phyloP scores from a whole-genome alignment of 2,888 invertebrate genomes.

The Mimumesa dahlbomi region DNA sequence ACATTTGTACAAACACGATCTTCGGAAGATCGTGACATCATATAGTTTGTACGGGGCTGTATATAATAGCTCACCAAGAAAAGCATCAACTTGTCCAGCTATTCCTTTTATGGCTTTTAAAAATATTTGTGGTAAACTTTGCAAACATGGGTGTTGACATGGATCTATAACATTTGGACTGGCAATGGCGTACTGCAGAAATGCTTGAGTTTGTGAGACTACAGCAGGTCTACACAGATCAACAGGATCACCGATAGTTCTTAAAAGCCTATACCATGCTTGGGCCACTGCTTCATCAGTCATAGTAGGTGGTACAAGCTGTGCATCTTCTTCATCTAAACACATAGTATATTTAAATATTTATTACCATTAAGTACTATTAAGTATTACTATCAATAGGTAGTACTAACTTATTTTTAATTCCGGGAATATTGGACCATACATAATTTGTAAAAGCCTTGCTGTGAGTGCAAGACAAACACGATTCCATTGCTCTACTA shows the following conservation, averaged over 20 bases:
- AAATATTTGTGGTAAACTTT: conserved; percentile 93
- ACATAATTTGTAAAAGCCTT: conserved; percentile 91
- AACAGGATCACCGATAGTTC: conserved; percentile 96
- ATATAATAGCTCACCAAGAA: conserved; percentile 87
- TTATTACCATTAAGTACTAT: background rate
- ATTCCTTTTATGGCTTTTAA: conserved; percentile 96
- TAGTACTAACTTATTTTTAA: conserved; percentile 87
- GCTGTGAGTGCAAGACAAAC: conserved; percentile 95
- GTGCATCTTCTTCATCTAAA: conserved; percentile 91
- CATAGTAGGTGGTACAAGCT: conserved; percentile 92
- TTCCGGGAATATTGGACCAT: conserved; percentile 91
- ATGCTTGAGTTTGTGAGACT: conserved; percentile 86
- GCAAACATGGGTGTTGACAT: conserved; percentile 93
- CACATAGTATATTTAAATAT: too few relatives aligned
- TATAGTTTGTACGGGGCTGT: background rate
- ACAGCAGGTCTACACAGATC: conserved; percentile 93
- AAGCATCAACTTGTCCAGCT: conserved; percentile 96
- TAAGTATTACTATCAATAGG: background rate
- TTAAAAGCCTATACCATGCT: conserved; percentile 97
- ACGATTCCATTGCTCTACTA: conserved; percentile 97
- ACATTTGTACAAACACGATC: background rate
- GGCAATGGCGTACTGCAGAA: conserved; percentile 89
- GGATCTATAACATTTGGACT: conserved; percentile 92
- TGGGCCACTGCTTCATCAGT: conserved; percentile 94
- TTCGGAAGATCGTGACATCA: background rate